Evolutionary conservation across 2,113 vertebrate genomes (phyloP).

Genomic region (Podiceps cristatus): DNA sequence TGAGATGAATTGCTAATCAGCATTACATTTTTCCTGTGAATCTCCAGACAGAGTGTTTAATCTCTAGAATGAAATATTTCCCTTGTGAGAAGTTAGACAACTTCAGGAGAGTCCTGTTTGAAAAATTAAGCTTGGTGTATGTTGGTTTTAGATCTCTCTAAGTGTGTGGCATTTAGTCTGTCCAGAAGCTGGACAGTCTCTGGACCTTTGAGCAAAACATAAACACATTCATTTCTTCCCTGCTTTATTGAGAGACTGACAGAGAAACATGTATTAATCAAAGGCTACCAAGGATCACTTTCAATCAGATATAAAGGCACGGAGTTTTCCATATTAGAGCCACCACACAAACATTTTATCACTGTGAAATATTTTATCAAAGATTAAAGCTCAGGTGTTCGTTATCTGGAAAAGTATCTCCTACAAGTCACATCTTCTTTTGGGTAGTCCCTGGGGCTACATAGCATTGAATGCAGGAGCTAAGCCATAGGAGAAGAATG

Average conservation of each 20-base stretch:
- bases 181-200: not conserved
- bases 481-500: not conserved
- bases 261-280: not conserved
- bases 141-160: not conserved
- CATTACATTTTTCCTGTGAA: not conserved
- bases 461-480: not conserved
- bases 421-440: not conserved
- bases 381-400: not conserved
- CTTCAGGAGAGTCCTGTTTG: not conserved
- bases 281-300: not conserved
- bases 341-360: not conserved
- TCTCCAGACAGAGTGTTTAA: constrained; percentile 3
- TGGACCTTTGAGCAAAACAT: not conserved
- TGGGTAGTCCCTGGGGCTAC: not conserved
- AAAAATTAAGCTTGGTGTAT: not conserved
- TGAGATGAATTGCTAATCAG: constrained; percentile 23
- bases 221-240: not conserved
- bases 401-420: not conserved
- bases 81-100: not conserved
- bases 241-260: not conserved
- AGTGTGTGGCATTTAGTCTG: not conserved
- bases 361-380: not conserved
- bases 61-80: constrained; percentile 43
- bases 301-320: not conserved
- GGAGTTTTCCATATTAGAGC: not conserved